Conservation (phyloP, 2,888 invertebrate species). For the Drosophila atripex region DNA sequence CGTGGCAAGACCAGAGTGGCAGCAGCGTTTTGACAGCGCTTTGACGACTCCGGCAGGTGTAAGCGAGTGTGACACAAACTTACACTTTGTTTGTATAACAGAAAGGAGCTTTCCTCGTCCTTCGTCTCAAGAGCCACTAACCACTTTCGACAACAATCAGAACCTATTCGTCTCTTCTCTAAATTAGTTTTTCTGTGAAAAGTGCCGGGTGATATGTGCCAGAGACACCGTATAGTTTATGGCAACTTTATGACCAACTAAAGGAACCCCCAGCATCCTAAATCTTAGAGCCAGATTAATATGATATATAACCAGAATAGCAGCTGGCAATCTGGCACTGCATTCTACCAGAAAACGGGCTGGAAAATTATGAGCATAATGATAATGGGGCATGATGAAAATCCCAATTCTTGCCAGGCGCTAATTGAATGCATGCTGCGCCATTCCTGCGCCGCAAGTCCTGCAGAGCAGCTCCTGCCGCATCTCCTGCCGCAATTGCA, state of each 20-base stretch:
- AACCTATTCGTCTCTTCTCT: background rate
- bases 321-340: constrained; percentile 6
- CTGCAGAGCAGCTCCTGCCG: constrained; percentile 30
- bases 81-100: constrained; percentile 22
- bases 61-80: constrained; percentile 50
- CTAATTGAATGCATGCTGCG: constrained; percentile 74
- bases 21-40: constrained; percentile 61
- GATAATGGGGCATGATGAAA: constrained; percentile 55
- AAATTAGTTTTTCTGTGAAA: background rate
- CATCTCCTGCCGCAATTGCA: constrained; percentile 51
- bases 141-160: background rate
- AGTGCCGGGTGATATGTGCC: background rate
- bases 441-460: constrained; percentile 31
- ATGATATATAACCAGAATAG: constrained; percentile 2
- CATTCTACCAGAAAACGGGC: background rate
- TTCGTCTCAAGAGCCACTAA: background rate
- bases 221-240: too few species aligned
- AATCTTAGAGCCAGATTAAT: background rate
- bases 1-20: constrained; percentile 57
- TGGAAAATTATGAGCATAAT: constrained; percentile 45
- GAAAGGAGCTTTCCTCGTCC: background rate
- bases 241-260: too few species aligned
- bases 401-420: constrained; percentile 48
- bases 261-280: background rate
- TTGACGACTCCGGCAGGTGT: constrained; percentile 61